Percentiles rank a stretch among this genome's conserved stretches.
phyloP scores from a whole-genome alignment of 2,888 invertebrate genomes.

The Embidobia sp. region DNA sequence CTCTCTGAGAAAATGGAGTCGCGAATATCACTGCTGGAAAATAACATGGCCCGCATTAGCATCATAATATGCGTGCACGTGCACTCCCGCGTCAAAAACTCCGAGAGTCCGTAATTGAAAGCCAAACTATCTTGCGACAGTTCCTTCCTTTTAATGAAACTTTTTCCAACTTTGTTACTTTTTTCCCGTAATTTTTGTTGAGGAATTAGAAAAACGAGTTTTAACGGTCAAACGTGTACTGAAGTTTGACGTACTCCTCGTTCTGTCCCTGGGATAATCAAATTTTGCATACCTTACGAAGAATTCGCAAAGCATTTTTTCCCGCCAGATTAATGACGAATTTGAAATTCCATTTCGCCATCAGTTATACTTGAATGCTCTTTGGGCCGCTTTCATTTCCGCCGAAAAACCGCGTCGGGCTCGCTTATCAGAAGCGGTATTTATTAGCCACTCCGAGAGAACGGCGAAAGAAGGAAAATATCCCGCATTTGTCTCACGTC shows the following conservation, averaged over 20 bases:
- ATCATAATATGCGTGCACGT: conserved; percentile 15
- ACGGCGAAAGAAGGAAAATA: conserved; percentile 1
- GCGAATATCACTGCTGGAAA: conserved; percentile 31
- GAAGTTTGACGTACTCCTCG: too few species aligned
- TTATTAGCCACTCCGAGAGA: conserved; percentile 9
- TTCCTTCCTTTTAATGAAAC: background rate
- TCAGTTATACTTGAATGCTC: too few species aligned
- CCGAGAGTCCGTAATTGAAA: conserved; percentile 18
- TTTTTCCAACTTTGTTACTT: conserved; percentile 1
- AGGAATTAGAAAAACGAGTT: background rate
- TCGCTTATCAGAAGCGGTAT: conserved; percentile 18
- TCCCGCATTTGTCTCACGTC: conserved; percentile 37
- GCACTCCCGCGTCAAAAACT: conserved; percentile 17
- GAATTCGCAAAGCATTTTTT: too few species aligned
- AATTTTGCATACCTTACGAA: too few species aligned
- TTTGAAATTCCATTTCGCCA: too few species aligned
- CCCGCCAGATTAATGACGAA: too few species aligned
- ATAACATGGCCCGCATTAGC: conserved; percentile 32
- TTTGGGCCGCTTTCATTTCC: too few species aligned
- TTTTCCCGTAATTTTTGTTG: background rate
- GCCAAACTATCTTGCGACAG: conserved; percentile 1
- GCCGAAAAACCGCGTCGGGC: too few species aligned
- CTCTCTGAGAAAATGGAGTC: conserved; percentile 9
- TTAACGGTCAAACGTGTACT: too few species aligned
- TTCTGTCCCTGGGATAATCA: too few species aligned